A percentile compares a stretch with the other conserved stretches of the same genome.
Conservation (phyloP, 2,888 invertebrate genomes). For the Coleophora flavipennella region DNA sequence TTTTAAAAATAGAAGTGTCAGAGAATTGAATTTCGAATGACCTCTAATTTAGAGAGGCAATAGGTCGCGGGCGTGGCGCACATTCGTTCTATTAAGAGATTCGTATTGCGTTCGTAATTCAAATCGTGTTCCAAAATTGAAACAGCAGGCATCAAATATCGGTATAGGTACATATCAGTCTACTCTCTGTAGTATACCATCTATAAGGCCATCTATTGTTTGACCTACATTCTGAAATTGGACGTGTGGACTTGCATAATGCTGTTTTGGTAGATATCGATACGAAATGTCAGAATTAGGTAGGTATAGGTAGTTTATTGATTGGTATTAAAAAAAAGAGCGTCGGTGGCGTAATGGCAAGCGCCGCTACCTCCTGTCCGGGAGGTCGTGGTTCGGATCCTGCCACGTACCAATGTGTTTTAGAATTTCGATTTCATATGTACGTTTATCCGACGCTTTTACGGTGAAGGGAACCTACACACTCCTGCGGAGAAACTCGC, state of each 20-base stretch:
- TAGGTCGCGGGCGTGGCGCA: constrained; percentile 51
- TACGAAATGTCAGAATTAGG: no score
- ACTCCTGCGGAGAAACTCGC: no score
- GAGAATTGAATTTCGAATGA: constrained; percentile 18
- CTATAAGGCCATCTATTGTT: constrained; percentile 37
- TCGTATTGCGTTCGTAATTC: constrained; percentile 50
- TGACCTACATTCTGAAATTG: constrained; percentile 40
- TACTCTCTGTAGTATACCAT: constrained; percentile 35
- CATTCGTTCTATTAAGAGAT: constrained; percentile 29
- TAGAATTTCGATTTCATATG: no score
- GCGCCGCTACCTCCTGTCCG: no score
- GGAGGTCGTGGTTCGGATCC: no score
- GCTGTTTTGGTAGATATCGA: not conserved
- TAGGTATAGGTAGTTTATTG: no score
- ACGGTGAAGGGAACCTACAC: no score
- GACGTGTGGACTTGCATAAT: constrained; percentile 27
- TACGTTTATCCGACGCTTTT: no score
- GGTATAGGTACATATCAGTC: constrained; percentile 12
- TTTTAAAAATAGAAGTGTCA: no score
- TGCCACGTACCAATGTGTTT: no score
- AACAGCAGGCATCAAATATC: constrained; percentile 59
- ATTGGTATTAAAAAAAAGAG: no score
- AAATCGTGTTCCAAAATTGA: constrained; percentile 62
- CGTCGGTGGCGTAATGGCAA: no score
- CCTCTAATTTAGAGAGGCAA: constrained; percentile 30